These are phyloP conservation scores for Cyprinodon variegatus DNA, from an alignment of 2,113 vertebrate genomes.

Conservation along the genomic window DNA sequence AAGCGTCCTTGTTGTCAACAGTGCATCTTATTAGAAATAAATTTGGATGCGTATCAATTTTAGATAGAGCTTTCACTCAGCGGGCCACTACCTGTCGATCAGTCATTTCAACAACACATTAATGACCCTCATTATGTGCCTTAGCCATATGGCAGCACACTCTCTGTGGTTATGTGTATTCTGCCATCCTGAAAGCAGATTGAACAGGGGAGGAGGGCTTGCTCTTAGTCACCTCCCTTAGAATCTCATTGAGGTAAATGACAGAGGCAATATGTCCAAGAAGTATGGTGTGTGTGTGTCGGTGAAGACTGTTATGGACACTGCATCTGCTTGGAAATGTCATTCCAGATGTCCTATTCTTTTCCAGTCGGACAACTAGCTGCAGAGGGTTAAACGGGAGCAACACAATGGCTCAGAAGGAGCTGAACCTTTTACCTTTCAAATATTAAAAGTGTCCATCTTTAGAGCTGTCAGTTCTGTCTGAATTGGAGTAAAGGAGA, in stretches of 20 bases:
- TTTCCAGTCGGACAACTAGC: constrained; percentile 41
- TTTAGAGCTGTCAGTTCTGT: constrained; percentile 17
- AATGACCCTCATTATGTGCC: constrained; percentile 72
- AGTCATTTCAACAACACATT: constrained; percentile 38
- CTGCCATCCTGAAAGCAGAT: constrained; percentile 60
- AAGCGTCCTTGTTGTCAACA: constrained; percentile 46
- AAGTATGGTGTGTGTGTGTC: constrained; percentile 31
- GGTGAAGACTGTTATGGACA: constrained; percentile 61
- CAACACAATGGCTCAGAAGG: not conserved
- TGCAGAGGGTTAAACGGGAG: constrained; percentile 5
- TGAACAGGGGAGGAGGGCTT: constrained; percentile 58
- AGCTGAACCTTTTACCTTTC: constrained; percentile 20
- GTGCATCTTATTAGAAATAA: constrained; percentile 29
- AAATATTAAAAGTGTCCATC: constrained; percentile 50
- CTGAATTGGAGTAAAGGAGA: not conserved
- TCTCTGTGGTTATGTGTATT: constrained; percentile 10
- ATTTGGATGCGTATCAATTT: not conserved
- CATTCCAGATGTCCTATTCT: constrained; percentile 66
- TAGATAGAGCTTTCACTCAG: constrained; percentile 63
- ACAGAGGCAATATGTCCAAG: constrained; percentile 66
- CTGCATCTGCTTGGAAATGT: constrained; percentile 71
- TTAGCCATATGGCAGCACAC: constrained; percentile 47
- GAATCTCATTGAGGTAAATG: constrained; percentile 50
- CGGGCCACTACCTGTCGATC: constrained; percentile 64
- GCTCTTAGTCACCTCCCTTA: constrained; percentile 55